Evolutionary conservation across 2,888 invertebrate genomes (phyloP).

Genomic region (Ectemnius cavifrons): DNA sequence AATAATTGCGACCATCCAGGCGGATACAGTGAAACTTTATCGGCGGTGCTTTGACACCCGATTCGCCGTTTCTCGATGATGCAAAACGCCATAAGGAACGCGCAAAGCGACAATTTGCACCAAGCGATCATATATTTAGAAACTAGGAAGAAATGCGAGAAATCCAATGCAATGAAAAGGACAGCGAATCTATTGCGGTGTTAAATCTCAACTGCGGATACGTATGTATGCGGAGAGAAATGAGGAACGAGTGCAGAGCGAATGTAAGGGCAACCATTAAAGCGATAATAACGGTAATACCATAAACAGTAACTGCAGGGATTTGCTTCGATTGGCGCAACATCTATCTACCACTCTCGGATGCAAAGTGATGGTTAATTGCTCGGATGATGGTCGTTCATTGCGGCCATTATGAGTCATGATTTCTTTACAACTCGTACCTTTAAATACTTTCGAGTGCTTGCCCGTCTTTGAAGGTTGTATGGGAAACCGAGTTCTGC

Average conservation of each 20-base stretch:
- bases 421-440: too few species aligned
- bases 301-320: neutral
- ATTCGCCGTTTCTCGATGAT: neutral
- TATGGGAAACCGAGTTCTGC: neutral
- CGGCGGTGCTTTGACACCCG: conserved; percentile 18
- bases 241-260: neutral
- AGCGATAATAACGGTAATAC: conserved; percentile 3
- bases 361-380: neutral
- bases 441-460: too few species aligned
- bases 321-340: neutral
- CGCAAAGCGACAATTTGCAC: neutral
- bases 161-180: too few species aligned
- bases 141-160: too few species aligned
- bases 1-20: conserved; percentile 28
- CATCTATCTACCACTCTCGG: neutral
- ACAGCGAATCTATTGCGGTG: too few species aligned
- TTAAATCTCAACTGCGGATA: too few species aligned
- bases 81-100: neutral
- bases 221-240: too few species aligned
- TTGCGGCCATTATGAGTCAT: neutral
- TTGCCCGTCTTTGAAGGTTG: neutral
- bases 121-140: too few species aligned
- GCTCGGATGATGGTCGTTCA: neutral
- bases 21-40: conserved; percentile 20
- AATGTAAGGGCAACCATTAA: neutral